Conservation (phyloP, 2,888 invertebrate species). For the Hymenopus coronatus region DNA sequence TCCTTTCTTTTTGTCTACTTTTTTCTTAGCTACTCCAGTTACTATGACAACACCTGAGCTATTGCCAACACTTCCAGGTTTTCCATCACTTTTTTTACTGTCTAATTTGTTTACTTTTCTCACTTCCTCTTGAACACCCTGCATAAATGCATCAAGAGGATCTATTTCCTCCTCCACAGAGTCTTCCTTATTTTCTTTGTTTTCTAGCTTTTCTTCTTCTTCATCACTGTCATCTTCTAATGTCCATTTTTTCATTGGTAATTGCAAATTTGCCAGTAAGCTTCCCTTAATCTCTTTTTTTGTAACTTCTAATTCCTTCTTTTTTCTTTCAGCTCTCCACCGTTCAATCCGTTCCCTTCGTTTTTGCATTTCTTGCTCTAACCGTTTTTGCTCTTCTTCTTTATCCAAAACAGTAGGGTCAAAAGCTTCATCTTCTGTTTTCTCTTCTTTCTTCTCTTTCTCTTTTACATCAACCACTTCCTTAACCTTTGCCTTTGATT, state of each 20-base stretch:
- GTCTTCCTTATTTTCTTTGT: slow-evolving; percentile 39
- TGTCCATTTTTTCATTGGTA: slow-evolving; percentile 83
- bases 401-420: slow-evolving; percentile 73
- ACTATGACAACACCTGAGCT: slow-evolving; percentile 64
- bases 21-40: slow-evolving; percentile 81
- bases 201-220: slow-evolving; percentile 58
- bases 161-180: slow-evolving; percentile 80
- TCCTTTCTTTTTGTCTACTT: slow-evolving; percentile 78
- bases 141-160: slow-evolving; percentile 97
- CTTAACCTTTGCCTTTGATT: slow-evolving; percentile 44
- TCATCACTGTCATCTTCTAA: slow-evolving; percentile 95
- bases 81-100: slow-evolving; percentile 47
- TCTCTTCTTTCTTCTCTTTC: slow-evolving; percentile 42
- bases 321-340: slow-evolving; percentile 92
- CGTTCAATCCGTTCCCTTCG: slow-evolving; percentile 92
- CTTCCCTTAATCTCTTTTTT: slow-evolving; percentile 71
- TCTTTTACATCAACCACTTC: slow-evolving; percentile 35
- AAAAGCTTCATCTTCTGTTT: slow-evolving; percentile 56
- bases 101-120: slow-evolving; percentile 74
- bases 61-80: slow-evolving; percentile 22
- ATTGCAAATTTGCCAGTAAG: slow-evolving; percentile 59
- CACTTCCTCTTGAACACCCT: slow-evolving; percentile 74
- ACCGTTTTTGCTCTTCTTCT: slow-evolving; percentile 84
- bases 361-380: slow-evolving; percentile 95
- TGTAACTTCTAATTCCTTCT: slow-evolving; percentile 76